A percentile compares a stretch with the other conserved stretches of the same genome.
Evolutionary conservation across 2,797 vertebrate genomes (phyloP).

Genomic region (Carcharodon carcharias): DNA sequence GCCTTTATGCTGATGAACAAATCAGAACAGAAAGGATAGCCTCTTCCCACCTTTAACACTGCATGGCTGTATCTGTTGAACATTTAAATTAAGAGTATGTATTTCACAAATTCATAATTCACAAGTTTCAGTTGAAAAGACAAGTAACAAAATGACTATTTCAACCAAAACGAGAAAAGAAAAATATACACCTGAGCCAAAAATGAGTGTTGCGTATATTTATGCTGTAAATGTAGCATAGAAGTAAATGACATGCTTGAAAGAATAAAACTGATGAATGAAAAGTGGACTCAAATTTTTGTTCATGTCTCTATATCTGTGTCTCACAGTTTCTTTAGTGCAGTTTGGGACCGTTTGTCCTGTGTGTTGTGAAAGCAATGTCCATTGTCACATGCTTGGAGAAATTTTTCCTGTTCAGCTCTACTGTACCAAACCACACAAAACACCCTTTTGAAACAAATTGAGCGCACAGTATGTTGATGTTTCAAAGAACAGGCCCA

Average conservation of each 20-base stretch:
- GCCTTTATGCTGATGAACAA: constrained; percentile 3
- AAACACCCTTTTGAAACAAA: neutral
- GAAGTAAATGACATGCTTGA: neutral
- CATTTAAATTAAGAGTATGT: neutral
- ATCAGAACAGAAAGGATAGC: neutral
- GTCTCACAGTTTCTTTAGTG: neutral
- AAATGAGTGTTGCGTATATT: neutral
- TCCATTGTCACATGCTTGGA: neutral
- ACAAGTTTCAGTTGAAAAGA: constrained; percentile 26
- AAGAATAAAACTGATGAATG: neutral
- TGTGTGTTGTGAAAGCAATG: neutral
- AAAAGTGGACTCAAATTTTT: neutral
- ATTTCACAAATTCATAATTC: neutral
- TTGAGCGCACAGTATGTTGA: neutral
- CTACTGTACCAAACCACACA: neutral
- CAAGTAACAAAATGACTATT: neutral
- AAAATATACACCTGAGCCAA: neutral
- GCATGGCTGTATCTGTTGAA: neutral
- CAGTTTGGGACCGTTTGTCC: neutral
- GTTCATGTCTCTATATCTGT: neutral
- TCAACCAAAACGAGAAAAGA: neutral
- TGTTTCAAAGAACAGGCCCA: neutral
- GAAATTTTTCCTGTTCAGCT: neutral
- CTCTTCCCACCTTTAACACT: neutral
- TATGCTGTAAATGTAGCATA: neutral